phyloP scores from a whole-genome alignment of 2,888 invertebrate species.

The Leuctra nigra region DNA sequence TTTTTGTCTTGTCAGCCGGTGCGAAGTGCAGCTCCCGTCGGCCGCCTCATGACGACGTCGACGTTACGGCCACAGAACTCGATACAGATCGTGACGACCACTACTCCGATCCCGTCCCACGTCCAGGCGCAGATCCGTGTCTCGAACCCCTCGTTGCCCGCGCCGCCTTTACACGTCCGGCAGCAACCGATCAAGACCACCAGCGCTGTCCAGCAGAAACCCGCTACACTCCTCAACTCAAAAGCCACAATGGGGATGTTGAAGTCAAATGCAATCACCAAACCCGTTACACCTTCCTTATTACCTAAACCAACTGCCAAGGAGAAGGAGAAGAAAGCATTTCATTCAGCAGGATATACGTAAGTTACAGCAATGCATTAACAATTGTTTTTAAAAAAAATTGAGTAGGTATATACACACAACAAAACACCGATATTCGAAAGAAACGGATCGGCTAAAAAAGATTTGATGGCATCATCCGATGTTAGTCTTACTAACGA shows the following conservation, averaged over 20 bases:
- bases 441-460: too few relatives aligned
- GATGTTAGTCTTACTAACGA: too few relatives aligned
- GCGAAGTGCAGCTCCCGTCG: conserved; percentile 24
- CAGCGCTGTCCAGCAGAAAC: conserved; percentile 20
- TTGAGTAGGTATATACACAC: too few relatives aligned
- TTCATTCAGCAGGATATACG: conserved; percentile 49
- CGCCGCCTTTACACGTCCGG: conserved; percentile 26
- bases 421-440: too few relatives aligned
- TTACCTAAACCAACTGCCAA: conserved; percentile 52
- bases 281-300: conserved; percentile 25
- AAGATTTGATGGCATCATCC: too few relatives aligned
- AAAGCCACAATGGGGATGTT: conserved; percentile 16
- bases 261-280: conserved; percentile 18
- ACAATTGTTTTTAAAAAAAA: too few relatives aligned
- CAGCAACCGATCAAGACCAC: conserved; percentile 22
- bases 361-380: too few relatives aligned
- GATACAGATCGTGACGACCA: neutral
- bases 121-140: conserved; percentile 13
- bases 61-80: conserved; percentile 25
- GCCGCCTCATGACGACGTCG: conserved; percentile 28
- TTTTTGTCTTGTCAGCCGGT: conserved; percentile 29
- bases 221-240: conserved; percentile 13
- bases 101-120: conserved; percentile 16
- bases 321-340: conserved; percentile 70
- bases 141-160: conserved; percentile 19